Evolutionary conservation across 2,797 vertebrate species (phyloP), one percentile per base, ranked within the genome.

Genomic region (Ctenochaetus hawaiiensis): DNA sequence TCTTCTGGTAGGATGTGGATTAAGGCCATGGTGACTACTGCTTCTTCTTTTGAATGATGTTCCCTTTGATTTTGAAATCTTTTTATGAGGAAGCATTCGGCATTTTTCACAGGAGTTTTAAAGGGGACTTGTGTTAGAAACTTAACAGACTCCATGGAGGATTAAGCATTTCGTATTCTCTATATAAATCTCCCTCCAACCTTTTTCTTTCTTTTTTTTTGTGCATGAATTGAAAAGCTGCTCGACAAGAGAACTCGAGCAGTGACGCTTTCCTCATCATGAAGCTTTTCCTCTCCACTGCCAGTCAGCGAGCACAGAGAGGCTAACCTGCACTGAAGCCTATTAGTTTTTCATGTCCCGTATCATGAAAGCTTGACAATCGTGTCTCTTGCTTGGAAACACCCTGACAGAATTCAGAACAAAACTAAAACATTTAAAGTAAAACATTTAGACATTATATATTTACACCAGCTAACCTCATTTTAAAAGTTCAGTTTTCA

Each of bases 291-390:
- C 73, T 70, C 53, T 67, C 8, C 44, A 37, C 57, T 48, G 59
- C 26, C 26, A 30, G 5, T 67, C 48, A 61, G 62, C 62, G 65
- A 54, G 80, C 72, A 52, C 37, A 60, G 39, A 44, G 11, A 34
- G 58, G 43, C 34, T 73, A 71, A 77, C 52, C 30, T 67, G 56
- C 56, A 9, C 57, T 78, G 57, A 44, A 63, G 60, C 61, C 45
- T 43, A 63, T 83, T 64, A 79, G 48, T 80, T 63, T 85, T 84
- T 86, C 14, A 72, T 81, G 56, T 80, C 52, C 43, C 69, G 66
- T 47, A 47, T 22, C 52, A 78, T 48, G 48, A 61, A 44, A 64
- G 47, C 41, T 69, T 49, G n/a, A 80, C 65, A 61, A 49, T 12
- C 0, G 20, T 41, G 47, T 43, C 18, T 47, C 20, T 67, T 44